Percentiles rank a stretch among this genome's conserved stretches.
Conservation (phyloP, 2,797 vertebrate species). For the Cirrhinus molitorella region DNA sequence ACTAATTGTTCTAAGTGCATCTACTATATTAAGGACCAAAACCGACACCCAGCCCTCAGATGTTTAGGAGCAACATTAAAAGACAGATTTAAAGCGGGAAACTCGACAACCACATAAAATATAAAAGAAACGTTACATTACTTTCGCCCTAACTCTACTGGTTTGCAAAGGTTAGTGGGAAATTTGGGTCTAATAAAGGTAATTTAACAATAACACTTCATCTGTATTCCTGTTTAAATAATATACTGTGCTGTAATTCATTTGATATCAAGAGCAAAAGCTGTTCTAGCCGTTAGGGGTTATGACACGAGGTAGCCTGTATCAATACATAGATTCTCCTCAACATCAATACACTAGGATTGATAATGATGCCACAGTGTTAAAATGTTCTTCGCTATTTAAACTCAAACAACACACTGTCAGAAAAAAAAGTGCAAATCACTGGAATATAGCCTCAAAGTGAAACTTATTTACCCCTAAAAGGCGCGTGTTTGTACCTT, state of each 20-base stretch:
- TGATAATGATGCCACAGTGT: slow-evolving; percentile 20
- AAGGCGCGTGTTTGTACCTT: too few species aligned
- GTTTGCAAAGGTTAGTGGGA: slow-evolving; percentile 21
- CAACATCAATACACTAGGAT: slow-evolving; percentile 1
- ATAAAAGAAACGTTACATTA: neutral
- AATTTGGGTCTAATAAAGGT: neutral
- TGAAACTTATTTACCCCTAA: neutral
- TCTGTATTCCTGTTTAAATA: slow-evolving; percentile 4
- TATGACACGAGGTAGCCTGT: slow-evolving; percentile 20
- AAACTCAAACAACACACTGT: neutral
- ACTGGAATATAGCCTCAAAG: too few species aligned
- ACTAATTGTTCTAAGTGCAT: slow-evolving; percentile 51
- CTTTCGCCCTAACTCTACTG: neutral
- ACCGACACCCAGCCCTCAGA: neutral
- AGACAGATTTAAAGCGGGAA: neutral
- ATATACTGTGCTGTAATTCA: neutral
- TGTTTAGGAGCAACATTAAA: slow-evolving; percentile 9
- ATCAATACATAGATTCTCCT: neutral
- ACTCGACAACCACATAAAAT: neutral
- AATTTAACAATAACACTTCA: neutral
- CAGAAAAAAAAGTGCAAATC: neutral
- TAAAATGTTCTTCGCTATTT: slow-evolving; percentile 2
- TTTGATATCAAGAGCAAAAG: slow-evolving; percentile 6
- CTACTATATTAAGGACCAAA: slow-evolving; percentile 26
- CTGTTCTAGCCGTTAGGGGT: slow-evolving; percentile 6